Evolutionary conservation across 2,797 vertebrate genomes (phyloP).

Genomic region (Periophthalmus magnuspinnatus): DNA sequence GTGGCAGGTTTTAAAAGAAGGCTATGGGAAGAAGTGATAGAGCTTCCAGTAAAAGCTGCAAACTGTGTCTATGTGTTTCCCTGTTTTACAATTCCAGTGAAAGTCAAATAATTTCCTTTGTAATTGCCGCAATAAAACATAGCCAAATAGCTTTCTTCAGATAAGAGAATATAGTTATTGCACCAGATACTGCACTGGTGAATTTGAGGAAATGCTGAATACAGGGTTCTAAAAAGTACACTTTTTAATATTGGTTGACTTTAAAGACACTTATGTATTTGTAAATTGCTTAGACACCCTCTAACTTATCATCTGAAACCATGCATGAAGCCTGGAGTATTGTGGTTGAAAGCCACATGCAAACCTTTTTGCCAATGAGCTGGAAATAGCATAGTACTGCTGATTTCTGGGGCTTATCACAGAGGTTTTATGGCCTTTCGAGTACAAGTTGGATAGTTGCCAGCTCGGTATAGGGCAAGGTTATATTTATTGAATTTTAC

Average conservation of each 20-base stretch:
- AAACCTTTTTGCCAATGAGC: background rate
- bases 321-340: background rate
- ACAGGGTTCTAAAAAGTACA: background rate
- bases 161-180: background rate
- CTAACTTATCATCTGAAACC: background rate
- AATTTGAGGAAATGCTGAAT: background rate
- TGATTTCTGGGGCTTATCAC: background rate
- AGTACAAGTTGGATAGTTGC: background rate
- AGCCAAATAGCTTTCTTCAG: constrained; percentile 6
- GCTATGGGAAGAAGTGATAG: constrained; percentile 31
- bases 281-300: background rate
- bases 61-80: constrained; percentile 37
- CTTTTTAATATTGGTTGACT: background rate
- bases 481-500: background rate
- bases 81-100: constrained; percentile 28
- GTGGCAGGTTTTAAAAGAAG: constrained; percentile 16
- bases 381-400: background rate
- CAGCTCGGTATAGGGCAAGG: background rate
- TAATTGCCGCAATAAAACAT: constrained; percentile 11
- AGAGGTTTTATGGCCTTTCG: background rate
- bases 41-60: constrained; percentile 62
- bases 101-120: constrained; percentile 19
- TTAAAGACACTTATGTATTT: background rate
- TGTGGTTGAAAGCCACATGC: background rate
- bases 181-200: constrained; percentile 7